phyloP scores from a whole-genome alignment of 2,888 invertebrate genomes.

The Dolomedes plantarius region DNA sequence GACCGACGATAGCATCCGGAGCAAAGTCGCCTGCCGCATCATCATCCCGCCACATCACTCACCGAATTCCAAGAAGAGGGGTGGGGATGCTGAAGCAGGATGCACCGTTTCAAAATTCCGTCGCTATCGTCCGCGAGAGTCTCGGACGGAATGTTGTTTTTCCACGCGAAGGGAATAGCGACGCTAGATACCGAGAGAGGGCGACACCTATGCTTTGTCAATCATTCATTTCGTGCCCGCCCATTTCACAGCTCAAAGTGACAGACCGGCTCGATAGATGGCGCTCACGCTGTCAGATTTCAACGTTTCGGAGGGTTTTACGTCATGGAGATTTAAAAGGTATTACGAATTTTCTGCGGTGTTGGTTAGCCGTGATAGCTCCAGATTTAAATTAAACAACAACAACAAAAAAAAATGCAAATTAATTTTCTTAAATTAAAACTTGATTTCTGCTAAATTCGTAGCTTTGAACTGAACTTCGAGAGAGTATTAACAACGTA shows the following conservation, averaged over 20 bases:
- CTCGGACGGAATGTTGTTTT: slow-evolving; percentile 51
- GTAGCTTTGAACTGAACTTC: too few relatives aligned
- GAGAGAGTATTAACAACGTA: too few relatives aligned
- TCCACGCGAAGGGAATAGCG: slow-evolving; percentile 23
- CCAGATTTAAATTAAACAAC: too few relatives aligned
- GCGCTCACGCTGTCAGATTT: slow-evolving; percentile 32
- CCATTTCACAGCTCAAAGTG: slow-evolving; percentile 36
- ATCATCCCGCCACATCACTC: slow-evolving; percentile 50
- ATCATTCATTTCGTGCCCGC: slow-evolving; percentile 46
- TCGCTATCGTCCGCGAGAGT: slow-evolving; percentile 22
- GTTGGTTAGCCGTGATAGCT: too few relatives aligned
- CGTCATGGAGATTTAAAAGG: not conserved
- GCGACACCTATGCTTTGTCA: slow-evolving; percentile 49
- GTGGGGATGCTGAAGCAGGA: not conserved
- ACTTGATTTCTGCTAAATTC: too few relatives aligned
- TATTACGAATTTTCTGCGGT: not conserved
- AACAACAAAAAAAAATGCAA: too few relatives aligned
- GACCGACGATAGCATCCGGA: slow-evolving; percentile 23
- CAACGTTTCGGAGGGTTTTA: not conserved
- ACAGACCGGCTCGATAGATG: slow-evolving; percentile 49
- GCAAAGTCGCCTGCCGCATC: slow-evolving; percentile 27
- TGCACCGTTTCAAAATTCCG: slow-evolving; percentile 46
- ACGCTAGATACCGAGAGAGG: slow-evolving; percentile 37
- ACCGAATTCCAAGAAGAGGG: slow-evolving; percentile 34
- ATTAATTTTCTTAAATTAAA: too few relatives aligned